Conservation (phyloP, 1,140 invertebrate species). For the Venustaconcha ellipsiformis region DNA sequence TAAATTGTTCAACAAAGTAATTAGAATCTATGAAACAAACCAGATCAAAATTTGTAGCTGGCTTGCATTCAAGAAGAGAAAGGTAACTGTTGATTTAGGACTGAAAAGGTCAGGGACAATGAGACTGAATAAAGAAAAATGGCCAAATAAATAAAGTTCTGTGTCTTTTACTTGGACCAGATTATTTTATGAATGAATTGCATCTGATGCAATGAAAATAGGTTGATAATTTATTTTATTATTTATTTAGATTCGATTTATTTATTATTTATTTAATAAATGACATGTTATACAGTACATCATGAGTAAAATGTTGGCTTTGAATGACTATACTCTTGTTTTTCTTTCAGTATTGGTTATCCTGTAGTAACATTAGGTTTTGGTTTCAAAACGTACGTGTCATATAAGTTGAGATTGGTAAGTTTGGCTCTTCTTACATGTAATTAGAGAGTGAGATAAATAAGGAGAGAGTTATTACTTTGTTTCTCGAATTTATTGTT, state of each 20-base stretch:
- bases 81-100: too few species aligned
- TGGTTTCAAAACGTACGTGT: conserved; percentile 95
- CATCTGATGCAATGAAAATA: neutral
- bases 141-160: too few species aligned
- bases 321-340: conserved; percentile 22
- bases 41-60: too few species aligned
- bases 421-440: conserved; percentile 45
- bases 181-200: neutral
- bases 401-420: conserved; percentile 88
- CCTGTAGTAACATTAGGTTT: conserved; percentile 97
- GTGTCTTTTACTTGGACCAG: too few species aligned
- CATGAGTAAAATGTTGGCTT: neutral
- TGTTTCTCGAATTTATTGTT: neutral
- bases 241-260: neutral
- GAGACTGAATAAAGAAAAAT: too few species aligned
- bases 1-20: too few species aligned
- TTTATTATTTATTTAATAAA: conserved; percentile 5
- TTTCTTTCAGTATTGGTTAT: conserved; percentile 88
- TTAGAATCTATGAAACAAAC: too few species aligned
- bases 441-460: neutral
- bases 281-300: conserved; percentile 1
- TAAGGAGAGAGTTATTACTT: neutral
- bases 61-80: too few species aligned
- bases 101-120: too few species aligned
- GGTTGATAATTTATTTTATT: too few species aligned